Evolutionary conservation across 1,140 invertebrate genomes (phyloP).

Genomic region (Drosophila lini): DNA sequence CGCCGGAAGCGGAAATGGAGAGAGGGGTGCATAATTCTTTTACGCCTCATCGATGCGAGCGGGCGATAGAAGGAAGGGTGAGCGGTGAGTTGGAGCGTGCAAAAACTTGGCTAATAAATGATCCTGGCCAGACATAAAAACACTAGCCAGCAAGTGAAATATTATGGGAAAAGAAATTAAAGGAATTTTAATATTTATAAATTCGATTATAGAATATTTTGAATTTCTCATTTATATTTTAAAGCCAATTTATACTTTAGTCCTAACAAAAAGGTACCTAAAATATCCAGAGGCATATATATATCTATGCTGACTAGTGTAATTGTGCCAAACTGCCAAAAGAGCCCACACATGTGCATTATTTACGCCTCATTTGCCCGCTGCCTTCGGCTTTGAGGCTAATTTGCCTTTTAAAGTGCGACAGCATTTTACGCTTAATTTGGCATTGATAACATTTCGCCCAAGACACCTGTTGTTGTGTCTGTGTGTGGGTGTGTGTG

Average conservation of each 20-base stretch:
- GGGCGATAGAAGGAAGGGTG: neutral
- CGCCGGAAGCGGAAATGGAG: constrained; percentile 2
- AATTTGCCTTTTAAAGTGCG: constrained; percentile 70
- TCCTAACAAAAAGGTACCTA: too few species aligned
- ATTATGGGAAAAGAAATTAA: accelerated
- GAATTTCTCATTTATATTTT: neutral
- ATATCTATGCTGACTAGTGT: constrained; percentile 5
- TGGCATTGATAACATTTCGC: constrained; percentile 67
- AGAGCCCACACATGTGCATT: constrained; percentile 41
- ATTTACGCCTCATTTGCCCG: constrained; percentile 72
- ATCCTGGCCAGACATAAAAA: constrained; percentile 36
- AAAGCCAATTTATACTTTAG: too few species aligned
- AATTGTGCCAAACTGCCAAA: constrained; percentile 13
- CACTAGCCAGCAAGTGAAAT: constrained; percentile 1
- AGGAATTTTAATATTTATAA: neutral
- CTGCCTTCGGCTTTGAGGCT: constrained; percentile 27
- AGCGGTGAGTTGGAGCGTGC: neutral
- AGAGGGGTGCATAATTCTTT: constrained; percentile 63
- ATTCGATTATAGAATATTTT: neutral
- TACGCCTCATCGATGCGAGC: constrained; percentile 37
- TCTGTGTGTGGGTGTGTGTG: neutral
- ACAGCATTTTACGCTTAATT: constrained; percentile 79
- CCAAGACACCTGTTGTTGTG: constrained; percentile 58
- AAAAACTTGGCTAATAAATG: constrained; percentile 68
- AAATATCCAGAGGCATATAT: too few species aligned